Conservation (phyloP, 2,888 invertebrate species). For the Torymus aiolomorphi region DNA sequence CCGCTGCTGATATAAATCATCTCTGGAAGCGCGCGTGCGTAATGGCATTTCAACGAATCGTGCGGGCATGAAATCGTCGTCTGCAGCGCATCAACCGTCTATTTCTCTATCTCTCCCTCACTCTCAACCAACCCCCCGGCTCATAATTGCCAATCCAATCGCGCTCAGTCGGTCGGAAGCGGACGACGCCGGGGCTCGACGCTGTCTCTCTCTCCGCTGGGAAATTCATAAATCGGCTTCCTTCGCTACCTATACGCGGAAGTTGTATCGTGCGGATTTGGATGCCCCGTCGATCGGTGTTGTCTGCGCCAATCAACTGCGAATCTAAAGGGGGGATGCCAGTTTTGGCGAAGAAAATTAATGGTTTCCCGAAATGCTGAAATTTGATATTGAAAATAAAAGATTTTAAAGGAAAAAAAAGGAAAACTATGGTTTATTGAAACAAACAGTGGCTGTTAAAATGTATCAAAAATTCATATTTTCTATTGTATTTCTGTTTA, state of each 20-base stretch:
- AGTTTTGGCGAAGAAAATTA: too few species aligned
- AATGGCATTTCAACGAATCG: slow-evolving; percentile 44
- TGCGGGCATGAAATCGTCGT: slow-evolving; percentile 17
- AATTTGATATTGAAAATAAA: too few species aligned
- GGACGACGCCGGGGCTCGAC: slow-evolving; percentile 23
- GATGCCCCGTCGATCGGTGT: not conserved
- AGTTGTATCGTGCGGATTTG: slow-evolving; percentile 5
- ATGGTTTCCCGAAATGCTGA: too few species aligned
- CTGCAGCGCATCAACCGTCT: not conserved
- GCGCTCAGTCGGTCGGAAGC: slow-evolving; percentile 59
- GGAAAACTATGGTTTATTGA: too few species aligned
- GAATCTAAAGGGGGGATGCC: not conserved
- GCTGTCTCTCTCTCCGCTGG: slow-evolving; percentile 6
- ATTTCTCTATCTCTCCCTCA: slow-evolving; percentile 11
- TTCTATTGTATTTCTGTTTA: too few species aligned
- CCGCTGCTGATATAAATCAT: slow-evolving; percentile 47
- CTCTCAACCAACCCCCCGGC: slow-evolving; percentile 30
- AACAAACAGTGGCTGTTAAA: too few species aligned
- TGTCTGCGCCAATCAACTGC: not conserved
- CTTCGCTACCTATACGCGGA: slow-evolving; percentile 1
- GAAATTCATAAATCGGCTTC: slow-evolving; percentile 50
- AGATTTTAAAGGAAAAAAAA: too few species aligned
- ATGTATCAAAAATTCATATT: too few species aligned
- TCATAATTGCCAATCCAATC: slow-evolving; percentile 63
- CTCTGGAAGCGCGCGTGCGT: not conserved